Percentiles rank a stretch among this genome's conserved stretches.
Evolutionary conservation across 53 echinoderm and acorn worm genomes (phyloP).

Genomic region (Echinarachnius parma): DNA sequence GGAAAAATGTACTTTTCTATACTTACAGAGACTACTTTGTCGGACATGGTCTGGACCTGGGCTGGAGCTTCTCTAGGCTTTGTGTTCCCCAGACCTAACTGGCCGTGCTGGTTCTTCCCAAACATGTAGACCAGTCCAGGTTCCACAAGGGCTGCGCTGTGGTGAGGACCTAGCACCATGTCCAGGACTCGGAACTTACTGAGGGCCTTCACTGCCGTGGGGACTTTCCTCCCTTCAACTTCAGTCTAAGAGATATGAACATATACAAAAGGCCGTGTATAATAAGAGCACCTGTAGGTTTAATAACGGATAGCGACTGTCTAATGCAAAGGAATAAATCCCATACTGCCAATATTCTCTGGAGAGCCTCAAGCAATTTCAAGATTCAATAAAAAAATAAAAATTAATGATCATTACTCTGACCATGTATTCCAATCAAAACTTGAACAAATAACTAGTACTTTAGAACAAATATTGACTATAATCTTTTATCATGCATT

Average conservation of each 20-base stretch:
- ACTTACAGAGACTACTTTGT: slow-evolving; percentile 78
- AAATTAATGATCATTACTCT: too few species aligned
- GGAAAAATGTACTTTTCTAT: neutral
- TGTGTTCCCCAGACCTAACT: slow-evolving; percentile 88
- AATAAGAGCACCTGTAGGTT: too few species aligned
- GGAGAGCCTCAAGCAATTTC: too few species aligned
- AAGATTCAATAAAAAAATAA: too few species aligned
- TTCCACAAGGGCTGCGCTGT: slow-evolving; percentile 90
- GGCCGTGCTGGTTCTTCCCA: slow-evolving; percentile 87
- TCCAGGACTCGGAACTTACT: slow-evolving; percentile 86
- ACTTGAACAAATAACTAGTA: too few species aligned
- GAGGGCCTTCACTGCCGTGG: slow-evolving; percentile 86
- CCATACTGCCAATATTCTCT: too few species aligned
- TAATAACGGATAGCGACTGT: too few species aligned
- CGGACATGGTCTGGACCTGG: slow-evolving; percentile 76
- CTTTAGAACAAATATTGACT: too few species aligned
- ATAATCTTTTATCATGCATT: too few species aligned
- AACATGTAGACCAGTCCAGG: slow-evolving; percentile 89
- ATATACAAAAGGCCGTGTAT: too few species aligned
- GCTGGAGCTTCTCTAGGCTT: slow-evolving; percentile 88
- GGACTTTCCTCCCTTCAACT: slow-evolving; percentile 92
- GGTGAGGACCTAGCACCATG: slow-evolving; percentile 89
- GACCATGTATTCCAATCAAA: too few species aligned
- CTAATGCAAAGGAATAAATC: too few species aligned
- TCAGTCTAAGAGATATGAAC: slow-evolving; percentile 81